Evolutionary conservation across 2,113 vertebrate genomes (phyloP).

Genomic region (Oncorhynchus nerka): DNA sequence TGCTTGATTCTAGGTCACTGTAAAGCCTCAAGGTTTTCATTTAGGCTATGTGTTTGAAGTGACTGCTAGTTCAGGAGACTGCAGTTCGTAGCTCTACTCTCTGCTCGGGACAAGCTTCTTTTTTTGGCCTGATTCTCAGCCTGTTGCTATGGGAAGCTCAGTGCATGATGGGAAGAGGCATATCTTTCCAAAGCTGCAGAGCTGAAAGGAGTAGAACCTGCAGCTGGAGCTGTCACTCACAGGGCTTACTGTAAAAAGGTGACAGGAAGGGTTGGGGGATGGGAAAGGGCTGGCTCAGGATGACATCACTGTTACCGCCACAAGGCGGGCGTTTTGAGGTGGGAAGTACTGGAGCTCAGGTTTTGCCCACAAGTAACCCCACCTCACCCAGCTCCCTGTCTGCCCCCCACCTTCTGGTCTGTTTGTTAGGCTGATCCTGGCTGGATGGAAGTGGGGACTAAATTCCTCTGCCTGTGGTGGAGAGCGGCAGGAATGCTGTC

Average conservation of each 20-base stretch:
- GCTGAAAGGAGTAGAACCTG: constrained; percentile 68
- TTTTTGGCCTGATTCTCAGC: constrained; percentile 76
- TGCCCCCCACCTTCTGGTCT: neutral
- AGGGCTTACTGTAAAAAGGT: constrained; percentile 67
- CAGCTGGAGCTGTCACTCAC: constrained; percentile 78
- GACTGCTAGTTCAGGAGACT: constrained; percentile 19
- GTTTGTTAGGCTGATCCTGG: constrained; percentile 21
- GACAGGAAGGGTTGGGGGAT: constrained; percentile 27
- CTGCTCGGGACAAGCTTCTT: constrained; percentile 59
- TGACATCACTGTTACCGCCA: constrained; percentile 53
- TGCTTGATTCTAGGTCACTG: neutral
- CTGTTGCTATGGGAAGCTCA: constrained; percentile 72
- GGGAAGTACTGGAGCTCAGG: constrained; percentile 12
- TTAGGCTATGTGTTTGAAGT: neutral
- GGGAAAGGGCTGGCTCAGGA: constrained; percentile 33
- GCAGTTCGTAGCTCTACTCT: constrained; percentile 8
- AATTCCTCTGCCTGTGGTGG: constrained; percentile 43
- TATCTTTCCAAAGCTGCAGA: constrained; percentile 72
- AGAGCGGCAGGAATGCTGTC: constrained; percentile 65
- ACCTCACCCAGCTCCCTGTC: constrained; percentile 12
- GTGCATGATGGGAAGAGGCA: constrained; percentile 49
- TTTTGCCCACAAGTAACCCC: constrained; percentile 38
- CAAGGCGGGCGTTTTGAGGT: constrained; percentile 16
- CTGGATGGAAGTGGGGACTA: constrained; percentile 22
- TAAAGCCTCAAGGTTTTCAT: neutral